Evolutionary conservation across 2,888 invertebrate species (phyloP).

Genomic region (Creontiades dilutus): DNA sequence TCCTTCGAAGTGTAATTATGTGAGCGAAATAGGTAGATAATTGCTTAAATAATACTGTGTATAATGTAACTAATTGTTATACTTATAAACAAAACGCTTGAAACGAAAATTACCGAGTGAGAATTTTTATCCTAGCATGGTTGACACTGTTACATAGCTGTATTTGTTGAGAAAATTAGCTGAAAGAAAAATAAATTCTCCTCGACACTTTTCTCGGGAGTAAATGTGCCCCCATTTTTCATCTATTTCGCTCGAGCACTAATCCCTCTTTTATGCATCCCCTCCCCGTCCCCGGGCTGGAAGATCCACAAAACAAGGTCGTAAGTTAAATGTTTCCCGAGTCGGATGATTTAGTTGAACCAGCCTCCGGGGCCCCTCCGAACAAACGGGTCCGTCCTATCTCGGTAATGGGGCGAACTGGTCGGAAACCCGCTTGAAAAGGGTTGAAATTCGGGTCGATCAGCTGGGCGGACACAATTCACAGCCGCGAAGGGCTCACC

Average conservation of each 20-base stretch:
- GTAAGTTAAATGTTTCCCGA: neutral
- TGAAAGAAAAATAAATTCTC: too few relatives aligned
- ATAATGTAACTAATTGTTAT: too few relatives aligned
- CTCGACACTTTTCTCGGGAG: neutral
- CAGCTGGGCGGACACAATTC: neutral
- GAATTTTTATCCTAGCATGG: too few relatives aligned
- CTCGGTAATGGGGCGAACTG: neutral
- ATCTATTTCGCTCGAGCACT: neutral
- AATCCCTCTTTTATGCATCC: neutral
- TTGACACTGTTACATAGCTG: too few relatives aligned
- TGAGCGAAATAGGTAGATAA: too few relatives aligned
- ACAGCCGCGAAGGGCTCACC: neutral
- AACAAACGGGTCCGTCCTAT: conserved; percentile 11
- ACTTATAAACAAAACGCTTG: too few relatives aligned
- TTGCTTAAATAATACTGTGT: too few relatives aligned
- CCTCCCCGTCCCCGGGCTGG: neutral
- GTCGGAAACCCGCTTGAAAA: neutral
- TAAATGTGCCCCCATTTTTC: neutral
- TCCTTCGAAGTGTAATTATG: too few relatives aligned
- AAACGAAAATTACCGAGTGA: too few relatives aligned
- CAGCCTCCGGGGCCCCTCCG: too few relatives aligned
- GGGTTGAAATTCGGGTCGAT: conserved; percentile 28
- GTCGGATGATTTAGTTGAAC: neutral
- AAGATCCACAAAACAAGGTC: conserved; percentile 7
- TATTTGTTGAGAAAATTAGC: too few relatives aligned